Conservation (phyloP, 2,888 invertebrate genomes). For the Ophraella communa region DNA sequence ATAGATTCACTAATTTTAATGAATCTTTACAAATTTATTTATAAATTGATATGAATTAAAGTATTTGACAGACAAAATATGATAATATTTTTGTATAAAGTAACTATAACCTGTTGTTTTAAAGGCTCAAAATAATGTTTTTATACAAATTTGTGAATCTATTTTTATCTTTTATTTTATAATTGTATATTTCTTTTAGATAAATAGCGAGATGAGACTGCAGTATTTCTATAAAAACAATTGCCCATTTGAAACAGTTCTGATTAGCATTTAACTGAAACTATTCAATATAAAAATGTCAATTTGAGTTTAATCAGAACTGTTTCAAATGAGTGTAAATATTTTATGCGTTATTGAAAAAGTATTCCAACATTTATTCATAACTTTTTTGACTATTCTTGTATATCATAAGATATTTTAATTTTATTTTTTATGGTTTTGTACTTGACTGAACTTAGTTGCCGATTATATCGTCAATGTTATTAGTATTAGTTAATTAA, state of each 20-base stretch:
- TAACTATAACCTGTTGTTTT: no score
- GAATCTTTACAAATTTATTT: not conserved
- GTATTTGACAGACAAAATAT: no score
- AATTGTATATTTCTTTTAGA: slow-evolving; percentile 3
- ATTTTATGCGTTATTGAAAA: not conserved
- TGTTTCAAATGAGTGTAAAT: no score
- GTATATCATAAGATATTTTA: no score
- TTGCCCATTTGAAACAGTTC: no score
- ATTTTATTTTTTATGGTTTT: not conserved
- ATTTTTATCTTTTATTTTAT: not conserved
- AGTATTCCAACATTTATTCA: not conserved
- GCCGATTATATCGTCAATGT: not conserved
- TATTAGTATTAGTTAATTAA: not conserved
- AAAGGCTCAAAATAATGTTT: not conserved
- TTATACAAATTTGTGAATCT: not conserved
- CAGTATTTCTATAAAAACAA: not conserved
- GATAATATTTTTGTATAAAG: no score
- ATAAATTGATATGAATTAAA: no score
- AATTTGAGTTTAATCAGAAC: no score
- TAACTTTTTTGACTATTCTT: not conserved
- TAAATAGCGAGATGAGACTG: slow-evolving; percentile 5
- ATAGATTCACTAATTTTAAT: not conserved
- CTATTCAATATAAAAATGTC: no score
- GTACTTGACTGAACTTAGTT: not conserved
- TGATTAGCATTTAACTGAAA: no score